Evolutionary conservation across 2,113 vertebrate species (phyloP), one percentile per base, ranked within the genome.

Genomic region (Barnardius zonarius): DNA sequence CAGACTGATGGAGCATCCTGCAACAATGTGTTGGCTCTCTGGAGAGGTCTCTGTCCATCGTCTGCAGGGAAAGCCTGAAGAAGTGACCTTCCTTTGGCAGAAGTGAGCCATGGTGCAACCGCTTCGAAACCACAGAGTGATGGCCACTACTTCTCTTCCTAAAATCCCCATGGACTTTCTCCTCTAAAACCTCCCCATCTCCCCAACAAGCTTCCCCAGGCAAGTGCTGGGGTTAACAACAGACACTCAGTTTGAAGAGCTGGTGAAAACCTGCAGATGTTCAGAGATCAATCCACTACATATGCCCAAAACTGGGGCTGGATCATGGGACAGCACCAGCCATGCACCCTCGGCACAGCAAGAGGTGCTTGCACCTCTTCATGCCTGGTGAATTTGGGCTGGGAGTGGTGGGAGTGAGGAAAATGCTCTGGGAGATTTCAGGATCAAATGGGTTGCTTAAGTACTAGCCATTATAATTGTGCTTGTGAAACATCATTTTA

Each of bases 401-500:
- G 86, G 86, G 89, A 86, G 88, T 43, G 52, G 92, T 93, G 90
- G 57, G 92, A 95, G 89, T 73, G 44, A 77, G 73, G 75, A 64
- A 90, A 95, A 70, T 0, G 14, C 72, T 79, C 2, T 2, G 35
- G 59, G 75, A 61, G 20, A 11, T 74, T 73, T 78, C 46, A 92
- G 91, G 63, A 94, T 91, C 82, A 96, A 91, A 86, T 93, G 75
- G 19, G 9, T 85, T 85, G 33, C 52, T 91, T 92, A 89, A 94
- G 59, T 28, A 33, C 23, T 14, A 69, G 61, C 41, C 7, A 70
- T 89, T 78, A 69, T 16, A 70, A 74, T 70, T 94, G 78, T 84
- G 91, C 84, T 78, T 90, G 51, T 72, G 83, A 78, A 90, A 59
- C 64, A 81, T 33, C 46, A 31, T 81, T 95, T 94, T 79, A 64